These are phyloP conservation scores for Trematocara nigrifrons DNA, from an alignment of 2,113 vertebrate species.

Conservation along the genomic window DNA sequence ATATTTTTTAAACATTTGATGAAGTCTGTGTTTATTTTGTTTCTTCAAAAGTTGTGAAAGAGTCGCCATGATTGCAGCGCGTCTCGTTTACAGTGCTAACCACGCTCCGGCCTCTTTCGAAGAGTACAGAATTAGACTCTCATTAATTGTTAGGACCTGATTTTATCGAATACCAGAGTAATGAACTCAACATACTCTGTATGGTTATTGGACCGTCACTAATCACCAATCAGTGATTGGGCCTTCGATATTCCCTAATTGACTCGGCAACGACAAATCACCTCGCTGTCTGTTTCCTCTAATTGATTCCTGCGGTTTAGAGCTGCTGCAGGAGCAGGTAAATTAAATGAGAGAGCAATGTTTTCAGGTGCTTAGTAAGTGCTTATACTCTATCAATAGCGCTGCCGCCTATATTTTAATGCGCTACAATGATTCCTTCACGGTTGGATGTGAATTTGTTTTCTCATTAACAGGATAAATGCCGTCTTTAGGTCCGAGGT, in stretches of 20 bases:
- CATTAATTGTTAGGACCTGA: constrained; percentile 35
- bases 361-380: constrained; percentile 31
- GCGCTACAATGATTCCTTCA: constrained; percentile 15
- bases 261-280: constrained; percentile 50
- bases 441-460: constrained; percentile 34
- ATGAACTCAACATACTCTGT: constrained; percentile 58
- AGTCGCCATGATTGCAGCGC: not conserved
- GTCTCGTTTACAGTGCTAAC: not conserved
- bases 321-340: constrained; percentile 6
- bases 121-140: not conserved
- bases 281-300: constrained; percentile 27
- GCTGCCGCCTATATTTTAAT: constrained; percentile 6
- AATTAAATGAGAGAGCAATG: constrained; percentile 26
- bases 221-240: constrained; percentile 51
- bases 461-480: constrained; percentile 46
- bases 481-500: not conserved
- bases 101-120: not conserved
- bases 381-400: constrained; percentile 25
- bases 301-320: constrained; percentile 42
- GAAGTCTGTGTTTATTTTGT: not conserved
- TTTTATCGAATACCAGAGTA: constrained; percentile 56
- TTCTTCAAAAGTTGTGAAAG: not conserved
- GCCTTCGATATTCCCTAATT: constrained; percentile 47
- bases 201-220: constrained; percentile 43
- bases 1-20: not conserved